phyloP scores from a whole-genome alignment of 2,113 vertebrate species.

The Apodemus sylvaticus region DNA sequence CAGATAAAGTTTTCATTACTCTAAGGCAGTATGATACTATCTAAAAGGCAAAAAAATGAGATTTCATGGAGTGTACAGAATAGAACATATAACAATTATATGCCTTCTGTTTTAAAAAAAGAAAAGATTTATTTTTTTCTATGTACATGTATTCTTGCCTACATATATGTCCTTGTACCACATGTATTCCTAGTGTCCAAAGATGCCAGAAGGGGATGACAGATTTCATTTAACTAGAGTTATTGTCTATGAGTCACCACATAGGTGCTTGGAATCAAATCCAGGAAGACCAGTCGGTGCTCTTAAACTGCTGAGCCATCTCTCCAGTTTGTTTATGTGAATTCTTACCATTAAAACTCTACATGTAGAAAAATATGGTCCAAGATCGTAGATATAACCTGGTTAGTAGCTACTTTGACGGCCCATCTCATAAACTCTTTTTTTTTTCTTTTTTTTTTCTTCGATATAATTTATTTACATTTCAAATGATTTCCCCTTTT shows the following conservation, averaged over 20 bases:
- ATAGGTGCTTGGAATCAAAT: background rate
- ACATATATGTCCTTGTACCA: background rate
- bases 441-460: too few species aligned
- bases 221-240: background rate
- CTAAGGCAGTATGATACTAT: background rate
- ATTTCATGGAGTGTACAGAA: background rate
- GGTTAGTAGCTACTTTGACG: background rate
- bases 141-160: background rate
- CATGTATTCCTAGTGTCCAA: background rate
- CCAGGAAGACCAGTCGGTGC: background rate
- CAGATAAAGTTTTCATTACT: background rate
- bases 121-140: background rate
- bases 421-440: background rate
- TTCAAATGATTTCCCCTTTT: too few species aligned
- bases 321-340: background rate
- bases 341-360: background rate
- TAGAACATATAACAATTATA: background rate
- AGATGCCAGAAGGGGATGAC: background rate
- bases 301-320: background rate
- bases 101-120: background rate
- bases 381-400: background rate
- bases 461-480: too few species aligned
- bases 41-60: background rate
- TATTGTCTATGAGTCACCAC: background rate
- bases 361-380: background rate